phyloP scores from a whole-genome alignment of 2,113 vertebrate genomes.

The Ifrita kowaldi region DNA sequence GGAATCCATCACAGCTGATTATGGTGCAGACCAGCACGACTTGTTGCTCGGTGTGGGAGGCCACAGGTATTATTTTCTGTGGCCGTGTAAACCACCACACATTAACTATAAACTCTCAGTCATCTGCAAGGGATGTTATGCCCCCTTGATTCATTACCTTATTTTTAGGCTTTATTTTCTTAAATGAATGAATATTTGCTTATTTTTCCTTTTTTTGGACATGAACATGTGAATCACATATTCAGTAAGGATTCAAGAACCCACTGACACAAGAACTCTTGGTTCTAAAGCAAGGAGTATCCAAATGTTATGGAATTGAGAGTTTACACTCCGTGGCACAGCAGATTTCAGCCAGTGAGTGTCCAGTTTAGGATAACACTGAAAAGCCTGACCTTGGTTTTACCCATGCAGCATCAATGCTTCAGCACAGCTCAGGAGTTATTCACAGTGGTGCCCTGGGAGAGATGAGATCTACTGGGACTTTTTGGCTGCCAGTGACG shows the following conservation, averaged over 20 bases:
- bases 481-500: neutral
- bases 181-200: neutral
- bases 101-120: neutral
- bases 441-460: neutral
- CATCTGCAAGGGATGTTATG: neutral
- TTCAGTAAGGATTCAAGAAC: neutral
- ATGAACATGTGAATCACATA: neutral
- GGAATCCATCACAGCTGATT: neutral
- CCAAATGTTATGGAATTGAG: neutral
- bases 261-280: neutral
- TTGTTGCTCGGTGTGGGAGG: neutral
- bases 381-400: slow-evolving; percentile 17
- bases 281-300: neutral
- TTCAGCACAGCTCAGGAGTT: neutral
- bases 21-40: neutral
- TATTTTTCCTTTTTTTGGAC: neutral
- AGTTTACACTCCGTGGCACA: neutral
- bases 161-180: neutral
- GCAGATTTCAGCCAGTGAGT: neutral
- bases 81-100: neutral
- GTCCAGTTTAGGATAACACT: neutral
- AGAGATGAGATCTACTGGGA: neutral
- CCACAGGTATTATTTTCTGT: neutral
- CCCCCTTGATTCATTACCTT: neutral
- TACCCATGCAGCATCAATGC: neutral